phyloP scores from a whole-genome alignment of 2,888 invertebrate species.

The Tetragonisca angustula region DNA sequence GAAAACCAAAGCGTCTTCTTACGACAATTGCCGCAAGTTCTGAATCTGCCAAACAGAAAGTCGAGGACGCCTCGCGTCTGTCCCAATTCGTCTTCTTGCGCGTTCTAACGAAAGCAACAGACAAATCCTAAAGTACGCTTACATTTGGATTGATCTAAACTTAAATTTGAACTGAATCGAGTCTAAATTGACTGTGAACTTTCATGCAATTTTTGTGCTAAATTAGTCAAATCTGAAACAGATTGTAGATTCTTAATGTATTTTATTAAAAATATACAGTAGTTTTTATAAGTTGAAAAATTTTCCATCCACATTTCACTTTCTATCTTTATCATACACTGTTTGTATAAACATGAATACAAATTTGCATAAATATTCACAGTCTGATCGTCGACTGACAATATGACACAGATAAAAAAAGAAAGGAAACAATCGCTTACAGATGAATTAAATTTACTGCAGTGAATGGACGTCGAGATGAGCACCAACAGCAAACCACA shows the following conservation, averaged over 20 bases:
- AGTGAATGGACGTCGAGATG: conserved; percentile 15
- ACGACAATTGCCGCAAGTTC: conserved; percentile 79
- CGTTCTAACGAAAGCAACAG: conserved; percentile 25
- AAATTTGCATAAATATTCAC: too few relatives aligned
- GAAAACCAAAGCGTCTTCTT: conserved; percentile 56
- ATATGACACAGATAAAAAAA: too few relatives aligned
- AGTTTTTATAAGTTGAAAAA: too few relatives aligned
- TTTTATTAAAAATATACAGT: too few relatives aligned
- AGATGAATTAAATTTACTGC: conserved; percentile 26
- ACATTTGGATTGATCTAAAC: background rate
- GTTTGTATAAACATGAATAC: too few relatives aligned
- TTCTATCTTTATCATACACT: too few relatives aligned
- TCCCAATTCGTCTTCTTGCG: conserved; percentile 47
- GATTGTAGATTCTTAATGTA: too few relatives aligned
- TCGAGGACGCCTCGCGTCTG: conserved; percentile 76
- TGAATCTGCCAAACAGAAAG: conserved; percentile 75
- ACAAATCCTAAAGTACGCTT: background rate
- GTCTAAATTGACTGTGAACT: too few relatives aligned
- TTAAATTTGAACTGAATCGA: background rate
- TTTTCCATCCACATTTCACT: too few relatives aligned
- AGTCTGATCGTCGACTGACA: too few relatives aligned
- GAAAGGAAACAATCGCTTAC: conserved; percentile 43
- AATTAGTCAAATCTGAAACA: too few relatives aligned
- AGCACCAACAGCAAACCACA: conserved; percentile 61
- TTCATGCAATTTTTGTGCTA: too few relatives aligned